Evolutionary conservation across 1,140 invertebrate species (phyloP).

Genomic region (Trachymyrmex septentrionalis): DNA sequence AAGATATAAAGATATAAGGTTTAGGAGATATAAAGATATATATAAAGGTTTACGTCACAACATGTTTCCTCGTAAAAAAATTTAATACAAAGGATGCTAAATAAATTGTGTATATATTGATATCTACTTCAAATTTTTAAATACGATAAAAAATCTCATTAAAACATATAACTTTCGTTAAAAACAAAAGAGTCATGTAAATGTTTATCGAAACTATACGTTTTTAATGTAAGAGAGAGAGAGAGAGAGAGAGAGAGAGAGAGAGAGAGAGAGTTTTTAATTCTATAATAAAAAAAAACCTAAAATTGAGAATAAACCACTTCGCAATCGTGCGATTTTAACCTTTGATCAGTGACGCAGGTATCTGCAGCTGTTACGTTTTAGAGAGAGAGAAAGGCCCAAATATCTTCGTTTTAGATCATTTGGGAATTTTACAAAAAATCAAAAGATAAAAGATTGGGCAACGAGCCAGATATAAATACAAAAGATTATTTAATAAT

Average conservation of each 20-base stretch:
- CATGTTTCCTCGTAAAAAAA: background rate
- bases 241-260: too few relatives aligned
- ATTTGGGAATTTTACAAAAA: conserved; percentile 21
- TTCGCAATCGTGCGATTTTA: background rate
- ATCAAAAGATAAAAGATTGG: too few relatives aligned
- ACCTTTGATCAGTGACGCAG: conserved; percentile 1
- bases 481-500: too few relatives aligned
- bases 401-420: conserved; percentile 37
- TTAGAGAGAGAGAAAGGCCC: background rate
- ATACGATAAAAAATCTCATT: too few relatives aligned
- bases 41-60: background rate
- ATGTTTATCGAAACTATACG: too few relatives aligned
- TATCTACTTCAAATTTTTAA: background rate
- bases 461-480: too few relatives aligned
- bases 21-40: background rate
- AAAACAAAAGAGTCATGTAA: background rate
- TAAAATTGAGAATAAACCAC: background rate
- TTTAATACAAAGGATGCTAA: background rate
- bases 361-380: background rate
- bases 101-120: background rate
- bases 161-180: too few relatives aligned
- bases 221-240: too few relatives aligned
- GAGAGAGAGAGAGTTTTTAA: background rate
- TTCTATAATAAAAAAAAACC: background rate
- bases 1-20: background rate